Conservation (phyloP, 2,113 vertebrate species). For the Acanthisitta chloris region DNA sequence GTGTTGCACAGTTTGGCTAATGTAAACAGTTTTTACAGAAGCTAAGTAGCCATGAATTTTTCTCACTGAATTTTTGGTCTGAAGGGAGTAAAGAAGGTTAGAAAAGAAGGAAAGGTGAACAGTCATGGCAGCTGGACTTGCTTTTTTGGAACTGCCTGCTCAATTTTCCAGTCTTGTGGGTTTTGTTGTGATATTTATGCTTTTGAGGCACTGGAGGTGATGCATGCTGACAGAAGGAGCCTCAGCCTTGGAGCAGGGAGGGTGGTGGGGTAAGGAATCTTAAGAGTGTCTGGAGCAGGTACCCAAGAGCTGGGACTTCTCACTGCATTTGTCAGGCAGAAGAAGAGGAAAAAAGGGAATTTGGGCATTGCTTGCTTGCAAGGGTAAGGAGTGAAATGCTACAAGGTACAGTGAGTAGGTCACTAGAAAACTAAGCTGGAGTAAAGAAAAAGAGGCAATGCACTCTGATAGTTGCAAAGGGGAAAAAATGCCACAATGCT, state of each 20-base stretch:
- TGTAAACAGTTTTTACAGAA: neutral
- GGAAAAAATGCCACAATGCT: neutral
- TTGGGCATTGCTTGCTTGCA: neutral
- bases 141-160: neutral
- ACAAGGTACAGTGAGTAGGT: neutral
- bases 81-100: neutral
- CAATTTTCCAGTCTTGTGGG: neutral
- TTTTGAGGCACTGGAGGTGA: neutral
- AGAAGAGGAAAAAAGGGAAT: neutral
- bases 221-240: neutral
- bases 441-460: neutral
- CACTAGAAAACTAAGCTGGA: neutral
- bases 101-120: neutral
- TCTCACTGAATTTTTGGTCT: neutral
- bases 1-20: neutral
- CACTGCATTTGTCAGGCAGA: neutral
- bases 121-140: neutral
- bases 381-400: neutral
- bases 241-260: neutral
- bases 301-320: neutral
- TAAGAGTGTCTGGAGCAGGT: neutral
- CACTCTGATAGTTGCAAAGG: neutral
- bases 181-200: neutral
- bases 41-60: neutral
- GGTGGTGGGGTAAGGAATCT: neutral